phyloP scores from a whole-genome alignment of 2,888 invertebrate genomes.

The Xylota segnis region DNA sequence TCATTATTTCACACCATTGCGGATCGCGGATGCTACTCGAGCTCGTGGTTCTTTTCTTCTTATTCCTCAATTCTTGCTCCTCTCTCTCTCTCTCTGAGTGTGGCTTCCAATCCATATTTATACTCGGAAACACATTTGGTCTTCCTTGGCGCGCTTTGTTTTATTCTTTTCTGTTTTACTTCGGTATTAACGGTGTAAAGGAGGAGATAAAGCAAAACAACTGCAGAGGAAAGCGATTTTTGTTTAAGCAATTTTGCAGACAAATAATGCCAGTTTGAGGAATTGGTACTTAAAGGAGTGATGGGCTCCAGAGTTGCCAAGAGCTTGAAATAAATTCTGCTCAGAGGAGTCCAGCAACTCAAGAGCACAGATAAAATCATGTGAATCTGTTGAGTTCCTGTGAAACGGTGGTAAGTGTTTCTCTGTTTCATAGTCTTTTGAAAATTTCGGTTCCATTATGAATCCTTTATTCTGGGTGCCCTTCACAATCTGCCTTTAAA shows the following conservation, averaged over 20 bases:
- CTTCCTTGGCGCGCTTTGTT: slow-evolving; percentile 17
- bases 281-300: slow-evolving; percentile 66
- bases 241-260: slow-evolving; percentile 68
- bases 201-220: slow-evolving; percentile 26
- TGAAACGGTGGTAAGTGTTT: no score
- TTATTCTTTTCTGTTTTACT: slow-evolving; percentile 31
- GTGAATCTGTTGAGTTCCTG: no score
- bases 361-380: no score
- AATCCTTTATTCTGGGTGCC: no score
- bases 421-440: no score
- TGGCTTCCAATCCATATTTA: slow-evolving; percentile 22
- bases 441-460: no score
- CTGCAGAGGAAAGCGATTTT: slow-evolving; percentile 51
- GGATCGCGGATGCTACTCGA: slow-evolving; percentile 78
- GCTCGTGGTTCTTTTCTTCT: slow-evolving; percentile 43
- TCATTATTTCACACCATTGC: slow-evolving; percentile 82
- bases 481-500: no score
- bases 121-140: slow-evolving; percentile 64
- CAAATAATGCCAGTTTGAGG: slow-evolving; percentile 74
- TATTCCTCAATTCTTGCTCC: neutral
- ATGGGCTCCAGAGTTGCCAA: slow-evolving; percentile 58
- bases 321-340: no score
- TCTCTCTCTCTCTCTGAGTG: neutral
- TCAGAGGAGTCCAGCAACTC: no score
- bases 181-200: slow-evolving; percentile 52